phyloP scores from a whole-genome alignment of 2,113 vertebrate species.

The Poeciliopsis retropinna region DNA sequence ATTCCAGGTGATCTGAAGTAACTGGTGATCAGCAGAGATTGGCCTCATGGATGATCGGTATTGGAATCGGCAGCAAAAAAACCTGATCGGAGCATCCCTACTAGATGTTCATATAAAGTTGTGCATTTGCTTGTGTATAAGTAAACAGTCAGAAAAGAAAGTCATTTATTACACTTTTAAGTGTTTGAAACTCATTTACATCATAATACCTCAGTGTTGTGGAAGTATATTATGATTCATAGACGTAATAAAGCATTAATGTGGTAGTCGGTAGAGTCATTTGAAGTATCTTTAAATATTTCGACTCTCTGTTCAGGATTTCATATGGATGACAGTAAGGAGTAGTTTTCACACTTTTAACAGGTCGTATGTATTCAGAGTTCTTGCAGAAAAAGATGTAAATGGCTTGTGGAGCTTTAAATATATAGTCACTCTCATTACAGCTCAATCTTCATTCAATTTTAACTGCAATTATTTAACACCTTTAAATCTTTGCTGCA shows the following conservation, averaged over 20 bases:
- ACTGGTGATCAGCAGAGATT: too few species aligned
- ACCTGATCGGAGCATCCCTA: background rate
- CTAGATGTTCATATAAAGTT: background rate
- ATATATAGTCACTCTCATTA: background rate
- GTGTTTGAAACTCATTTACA: background rate
- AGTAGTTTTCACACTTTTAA: conserved; percentile 17
- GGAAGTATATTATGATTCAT: conserved; percentile 1
- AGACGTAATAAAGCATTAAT: background rate
- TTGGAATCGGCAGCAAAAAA: too few species aligned
- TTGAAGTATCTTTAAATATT: conserved; percentile 19
- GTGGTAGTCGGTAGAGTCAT: conserved; percentile 1
- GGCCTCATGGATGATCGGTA: too few species aligned
- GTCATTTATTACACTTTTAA: conserved; percentile 5
- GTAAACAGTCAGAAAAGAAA: too few species aligned
- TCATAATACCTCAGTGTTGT: background rate
- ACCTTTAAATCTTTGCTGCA: conserved; percentile 12
- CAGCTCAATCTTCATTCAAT: background rate
- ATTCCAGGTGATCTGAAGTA: too few species aligned
- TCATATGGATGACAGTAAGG: background rate
- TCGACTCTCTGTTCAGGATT: conserved; percentile 6
- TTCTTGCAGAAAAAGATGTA: background rate
- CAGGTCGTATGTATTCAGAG: background rate
- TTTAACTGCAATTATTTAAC: background rate
- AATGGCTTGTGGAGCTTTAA: background rate
- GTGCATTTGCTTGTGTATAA: background rate